Evolutionary conservation across 2,113 vertebrate species (phyloP).

Genomic region (Pomatorhinus ruficollis): DNA sequence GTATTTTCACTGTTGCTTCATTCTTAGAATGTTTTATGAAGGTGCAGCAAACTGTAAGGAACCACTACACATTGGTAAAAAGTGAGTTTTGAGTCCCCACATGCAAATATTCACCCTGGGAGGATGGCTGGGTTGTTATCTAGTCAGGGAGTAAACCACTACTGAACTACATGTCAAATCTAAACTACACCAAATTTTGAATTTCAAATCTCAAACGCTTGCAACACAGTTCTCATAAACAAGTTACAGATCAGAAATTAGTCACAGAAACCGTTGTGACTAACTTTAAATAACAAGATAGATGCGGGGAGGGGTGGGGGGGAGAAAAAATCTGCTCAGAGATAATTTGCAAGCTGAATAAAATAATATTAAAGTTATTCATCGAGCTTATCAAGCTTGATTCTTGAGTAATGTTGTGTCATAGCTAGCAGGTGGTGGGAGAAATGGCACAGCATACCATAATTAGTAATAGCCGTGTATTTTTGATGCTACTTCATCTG

Average conservation of each 20-base stretch:
- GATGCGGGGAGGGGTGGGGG: background rate
- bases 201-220: background rate
- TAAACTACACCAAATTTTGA: background rate
- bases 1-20: background rate
- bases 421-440: constrained; percentile 29
- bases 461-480: background rate
- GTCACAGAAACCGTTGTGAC: constrained; percentile 38
- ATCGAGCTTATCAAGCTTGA: constrained; percentile 20
- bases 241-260: constrained; percentile 13
- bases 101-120: background rate
- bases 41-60: background rate
- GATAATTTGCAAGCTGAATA: constrained; percentile 23
- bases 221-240: background rate
- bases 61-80: background rate
- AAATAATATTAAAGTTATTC: constrained; percentile 53
- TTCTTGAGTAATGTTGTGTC: constrained; percentile 48
- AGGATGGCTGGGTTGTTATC: background rate
- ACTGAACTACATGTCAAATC: background rate
- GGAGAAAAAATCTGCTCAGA: background rate
- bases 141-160: background rate
- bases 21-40: background rate
- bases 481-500: constrained; percentile 24
- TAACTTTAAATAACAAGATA: constrained; percentile 22
- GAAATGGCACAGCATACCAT: background rate
- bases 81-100: background rate